Evolutionary conservation across 92 coral and sea anemone species (phyloP), one percentile per base, ranked within the genome.

Genomic region (Porites rus): DNA sequence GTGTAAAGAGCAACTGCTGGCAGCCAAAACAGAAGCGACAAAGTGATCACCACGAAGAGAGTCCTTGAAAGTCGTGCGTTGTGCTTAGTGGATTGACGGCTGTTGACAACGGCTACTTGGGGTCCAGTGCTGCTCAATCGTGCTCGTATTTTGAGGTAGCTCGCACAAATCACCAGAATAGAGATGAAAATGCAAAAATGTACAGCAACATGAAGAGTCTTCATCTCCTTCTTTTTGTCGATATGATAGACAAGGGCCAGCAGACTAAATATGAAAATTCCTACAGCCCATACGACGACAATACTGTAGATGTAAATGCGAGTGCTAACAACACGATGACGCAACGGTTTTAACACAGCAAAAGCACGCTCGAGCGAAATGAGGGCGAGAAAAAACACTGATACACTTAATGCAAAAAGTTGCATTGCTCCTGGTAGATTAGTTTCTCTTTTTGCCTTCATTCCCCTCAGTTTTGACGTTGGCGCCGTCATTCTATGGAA

Each of bases 1-100:
- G 28, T 60, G 70, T 16, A 16, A 16, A 62, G 54, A 2, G 46
- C 56, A 61, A 61, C 6, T 8, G 70, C 70, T 14, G 81, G 81
- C 14, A 77, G 3, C 81, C 81, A 77, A 9, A 60, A 77, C 21
- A 77, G 5, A 28, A 77, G 58, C 3, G 81, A 77, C 18, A 77
- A 22, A 60, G 53, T 58, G 1, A 31, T 31, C 1, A 77, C 81
- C 1, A 77, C 8, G 53, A 63, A 60, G 25, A 77, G 8, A 1
- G 70, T 77, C 18, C 54, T 60, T 2, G 70, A 77, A 31, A 77
- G 24, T 62, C 70, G 52, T 61, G 58, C 16, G 62, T 60, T 77
- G 6, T 28, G 54, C 25, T 77, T 56, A 0, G 28, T 17, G 1
- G 31, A 2, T 12, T 10, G 59, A 6, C 20, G 52, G 14, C 2